Evolutionary conservation across 2,797 vertebrate genomes (phyloP), one percentile per base, ranked within the genome.

Genomic region (Leucoraja ocellata): DNA sequence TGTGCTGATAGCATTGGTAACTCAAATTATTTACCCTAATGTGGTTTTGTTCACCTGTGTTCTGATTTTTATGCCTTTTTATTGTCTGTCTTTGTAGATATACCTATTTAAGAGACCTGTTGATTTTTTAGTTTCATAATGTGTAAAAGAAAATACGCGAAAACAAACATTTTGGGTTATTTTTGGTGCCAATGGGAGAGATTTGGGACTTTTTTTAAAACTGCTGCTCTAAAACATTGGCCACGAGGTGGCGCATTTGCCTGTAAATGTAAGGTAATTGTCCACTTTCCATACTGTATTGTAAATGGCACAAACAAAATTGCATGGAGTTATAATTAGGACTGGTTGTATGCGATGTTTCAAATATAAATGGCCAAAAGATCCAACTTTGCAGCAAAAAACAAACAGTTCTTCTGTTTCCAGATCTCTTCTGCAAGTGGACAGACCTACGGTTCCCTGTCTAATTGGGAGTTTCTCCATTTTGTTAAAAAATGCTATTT

Each of bases 201-300:
- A n/a, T n/a, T 61, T 86, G 11, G 1, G 5, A 63, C 16, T 58
- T n/a, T 81, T n/a, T 58, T 5, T 58, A 13, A 25, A 18, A 5
- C 58, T 63, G 5, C 2, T 63, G 25, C 28, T 86, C 63, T 16
- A n/a, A 63, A 86, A 7, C 1, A 88, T 36, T 88, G 16, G 9
- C 84, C 84, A 88, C 32, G 7, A 46, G 84, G n/a, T 68, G 84
- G 84, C 84, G 84, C 84, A 36, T 68, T 88, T 68, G 84, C 36
- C n/a, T 88, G 8, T 68, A 68, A 32, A 88, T 68, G 18, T 46
- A 84, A 86, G 4, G 6, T 86, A 28, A 21, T 6, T 23, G 71
- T 73, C 18, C 7, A 13, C 46, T 46, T 81, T 81, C 79, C 36
- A 81, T 81, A 36, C 46, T 54, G 79, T 46, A 36, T 81, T 81